A percentile compares a stretch with the other conserved stretches of the same genome.
Evolutionary conservation across 2,113 vertebrate species (phyloP).

Genomic region (Otis tarda): DNA sequence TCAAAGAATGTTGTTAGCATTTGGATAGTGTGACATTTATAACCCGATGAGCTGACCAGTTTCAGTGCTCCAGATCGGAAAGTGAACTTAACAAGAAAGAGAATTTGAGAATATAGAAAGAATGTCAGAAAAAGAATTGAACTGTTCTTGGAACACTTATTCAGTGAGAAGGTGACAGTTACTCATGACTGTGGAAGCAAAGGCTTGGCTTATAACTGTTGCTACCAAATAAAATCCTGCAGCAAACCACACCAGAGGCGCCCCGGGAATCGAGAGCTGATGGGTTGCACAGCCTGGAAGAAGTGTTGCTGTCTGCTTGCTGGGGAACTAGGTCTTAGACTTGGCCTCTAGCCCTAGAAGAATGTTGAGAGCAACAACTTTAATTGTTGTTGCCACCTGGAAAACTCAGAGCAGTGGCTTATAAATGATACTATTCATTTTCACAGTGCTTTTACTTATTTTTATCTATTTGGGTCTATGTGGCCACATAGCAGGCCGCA

Average conservation of each 20-base stretch:
- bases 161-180: background rate
- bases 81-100: background rate
- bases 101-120: background rate
- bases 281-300: background rate
- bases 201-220: background rate
- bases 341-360: background rate
- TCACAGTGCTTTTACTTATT: background rate
- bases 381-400: background rate
- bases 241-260: background rate
- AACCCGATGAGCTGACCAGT: background rate
- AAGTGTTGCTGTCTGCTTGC: background rate
- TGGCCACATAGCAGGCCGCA: background rate
- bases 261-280: background rate
- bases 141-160: accelerated
- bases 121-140: background rate
- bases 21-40: background rate
- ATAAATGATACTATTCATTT: background rate
- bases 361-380: background rate
- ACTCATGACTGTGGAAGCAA: background rate
- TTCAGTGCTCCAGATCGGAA: background rate
- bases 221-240: background rate
- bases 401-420: background rate
- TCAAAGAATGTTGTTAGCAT: background rate
- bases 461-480: background rate
- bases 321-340: background rate